Conservation (phyloP, 2,113 vertebrate species). For the Elachura formosa region DNA sequence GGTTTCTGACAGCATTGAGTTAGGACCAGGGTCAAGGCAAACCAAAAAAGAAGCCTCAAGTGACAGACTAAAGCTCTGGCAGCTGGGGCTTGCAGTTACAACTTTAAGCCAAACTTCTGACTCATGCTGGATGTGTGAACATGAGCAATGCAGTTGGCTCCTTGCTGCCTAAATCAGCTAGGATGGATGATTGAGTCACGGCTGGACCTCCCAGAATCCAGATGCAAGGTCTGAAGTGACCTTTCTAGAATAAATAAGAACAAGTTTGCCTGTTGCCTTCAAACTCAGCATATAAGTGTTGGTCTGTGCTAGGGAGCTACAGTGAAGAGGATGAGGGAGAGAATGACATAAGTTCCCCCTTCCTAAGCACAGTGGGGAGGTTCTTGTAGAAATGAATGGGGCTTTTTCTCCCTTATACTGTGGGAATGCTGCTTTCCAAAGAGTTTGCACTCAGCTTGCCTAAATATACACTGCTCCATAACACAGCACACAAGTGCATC, state of each 20-base stretch:
- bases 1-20: background rate
- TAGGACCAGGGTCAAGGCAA: background rate
- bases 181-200: slow-evolving; percentile 25
- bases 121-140: slow-evolving; percentile 35
- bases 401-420: background rate
- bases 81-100: background rate
- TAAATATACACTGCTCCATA: background rate
- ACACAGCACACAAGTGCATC: background rate
- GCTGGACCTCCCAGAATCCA: slow-evolving; percentile 34
- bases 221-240: slow-evolving; percentile 3
- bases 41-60: background rate
- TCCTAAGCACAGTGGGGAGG: background rate
- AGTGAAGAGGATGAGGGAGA: background rate
- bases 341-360: background rate
- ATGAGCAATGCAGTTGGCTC: slow-evolving; percentile 44
- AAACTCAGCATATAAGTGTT: background rate
- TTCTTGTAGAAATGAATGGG: slow-evolving; percentile 21
- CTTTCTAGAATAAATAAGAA: slow-evolving; percentile 47
- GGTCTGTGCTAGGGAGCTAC: background rate
- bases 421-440: background rate
- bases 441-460: background rate
- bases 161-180: slow-evolving; percentile 18
- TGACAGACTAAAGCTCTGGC: background rate
- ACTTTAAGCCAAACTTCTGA: slow-evolving; percentile 34
- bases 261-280: background rate